Base-by-base conservation (phyloP, 2,797 vertebrate genomes). In the Spondyliosoma cantharus region DNA sequence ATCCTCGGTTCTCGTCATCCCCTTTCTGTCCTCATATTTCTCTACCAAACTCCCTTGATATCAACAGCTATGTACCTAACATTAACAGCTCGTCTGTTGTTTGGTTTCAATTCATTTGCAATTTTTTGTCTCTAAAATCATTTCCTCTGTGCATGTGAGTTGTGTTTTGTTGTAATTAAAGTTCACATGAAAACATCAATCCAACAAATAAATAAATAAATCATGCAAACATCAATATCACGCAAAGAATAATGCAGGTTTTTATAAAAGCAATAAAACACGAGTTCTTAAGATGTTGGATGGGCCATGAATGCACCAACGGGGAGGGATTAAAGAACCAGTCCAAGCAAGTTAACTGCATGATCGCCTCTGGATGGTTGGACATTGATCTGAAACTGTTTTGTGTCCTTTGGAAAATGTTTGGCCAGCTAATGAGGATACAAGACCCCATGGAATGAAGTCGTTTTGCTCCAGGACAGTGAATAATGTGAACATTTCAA, bases 201-300 rank as follows among this genome's bases (percentile, higher is more conserved):
- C 60, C 57, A 66, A 48, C 9, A 37, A 37, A 37, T 24, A 68
- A 61, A 77, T 65, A 68, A 76, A 88, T 74, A 79, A 63, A 76
- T 85, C 25, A 59, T 22, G 32, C 59, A 72, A 81, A 74, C 54
- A 64, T 58, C 53, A 37, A 72, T 45, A 48, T 29, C 70, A 60
- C 24, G 16, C 71, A 52, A 49, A 32, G 17, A 78, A 43, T 48
- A 60, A 76, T 56, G 27, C 20, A 16, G 19, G 12, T 37, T 73
- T 81, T 87, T 64, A 86, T 62, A 19, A 69, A 3, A 7, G 57
- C 27, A 56, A 52, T 85, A 63, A 86, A 86, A 74, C 57, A 61
- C 7, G 0, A 4, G 46, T 13, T 76, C 22, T 50, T 54, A 29
- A 46, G 63, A 72, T 66, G 50, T 24, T 1, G 20, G 20, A 61